A percentile compares a stretch with the other conserved stretches of the same genome.
These are phyloP conservation scores for Acanthisitta chloris DNA, from an alignment of 2,113 vertebrate genomes.

Conservation along the genomic window DNA sequence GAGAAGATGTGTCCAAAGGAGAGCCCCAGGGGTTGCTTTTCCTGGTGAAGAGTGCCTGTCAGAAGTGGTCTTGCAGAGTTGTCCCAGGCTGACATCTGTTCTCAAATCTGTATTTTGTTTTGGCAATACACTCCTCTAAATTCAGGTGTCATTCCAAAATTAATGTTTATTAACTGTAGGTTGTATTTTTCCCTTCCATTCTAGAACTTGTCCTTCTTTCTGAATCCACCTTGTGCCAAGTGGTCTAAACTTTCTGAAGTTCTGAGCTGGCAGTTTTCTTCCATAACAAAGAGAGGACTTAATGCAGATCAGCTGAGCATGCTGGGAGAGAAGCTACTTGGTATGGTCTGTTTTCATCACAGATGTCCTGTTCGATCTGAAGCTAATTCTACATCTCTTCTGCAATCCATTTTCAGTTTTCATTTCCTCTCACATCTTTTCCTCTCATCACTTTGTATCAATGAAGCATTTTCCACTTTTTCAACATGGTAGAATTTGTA, in stretches of 20 bases:
- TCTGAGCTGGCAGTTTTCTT: conserved; percentile 93
- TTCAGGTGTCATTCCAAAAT: not conserved
- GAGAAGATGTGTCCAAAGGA: not conserved
- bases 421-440: not conserved
- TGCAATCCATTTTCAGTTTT: not conserved
- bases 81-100: not conserved
- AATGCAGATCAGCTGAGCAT: conserved; percentile 83
- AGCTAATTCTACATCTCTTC: not conserved
- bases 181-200: not conserved
- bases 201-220: conserved; percentile 88
- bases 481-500: not conserved
- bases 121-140: not conserved
- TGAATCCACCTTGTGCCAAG: conserved; percentile 80
- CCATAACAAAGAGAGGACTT: conserved; percentile 85
- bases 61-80: not conserved
- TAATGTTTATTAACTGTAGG: not conserved
- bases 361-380: not conserved
- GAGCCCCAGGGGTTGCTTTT: not conserved
- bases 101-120: not conserved
- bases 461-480: not conserved
- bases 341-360: conserved; percentile 42
- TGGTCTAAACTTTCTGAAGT: conserved; percentile 88
- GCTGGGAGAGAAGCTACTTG: conserved; percentile 82
- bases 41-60: not conserved
- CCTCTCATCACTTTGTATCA: not conserved